Evolutionary conservation across 2,888 invertebrate genomes (phyloP).

Genomic region (Patella depressa): DNA sequence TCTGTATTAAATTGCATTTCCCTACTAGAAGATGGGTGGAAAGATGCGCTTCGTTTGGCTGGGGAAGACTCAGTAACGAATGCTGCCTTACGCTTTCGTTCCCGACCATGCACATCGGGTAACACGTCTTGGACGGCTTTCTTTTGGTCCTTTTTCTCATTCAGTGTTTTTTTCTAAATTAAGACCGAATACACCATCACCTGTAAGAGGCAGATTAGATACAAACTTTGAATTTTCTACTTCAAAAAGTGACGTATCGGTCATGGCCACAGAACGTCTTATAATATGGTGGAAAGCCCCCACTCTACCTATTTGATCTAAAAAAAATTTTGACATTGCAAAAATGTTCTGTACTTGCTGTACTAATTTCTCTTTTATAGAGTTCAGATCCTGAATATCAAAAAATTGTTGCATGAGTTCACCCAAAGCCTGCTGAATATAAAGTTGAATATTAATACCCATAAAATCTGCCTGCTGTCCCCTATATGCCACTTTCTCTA

Average conservation of each 20-base stretch:
- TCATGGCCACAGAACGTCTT: background rate
- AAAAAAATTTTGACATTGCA: background rate
- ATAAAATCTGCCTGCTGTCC: no score
- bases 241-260: background rate
- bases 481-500: no score
- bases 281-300: background rate
- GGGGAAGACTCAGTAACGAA: no score
- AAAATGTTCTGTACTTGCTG: background rate
- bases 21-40: no score
- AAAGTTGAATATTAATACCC: background rate
- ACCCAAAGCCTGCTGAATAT: background rate
- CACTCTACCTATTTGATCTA: background rate
- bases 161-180: constrained; percentile 28
- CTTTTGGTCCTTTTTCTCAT: constrained; percentile 37
- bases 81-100: background rate
- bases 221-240: background rate
- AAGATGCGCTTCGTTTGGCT: no score
- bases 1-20: no score
- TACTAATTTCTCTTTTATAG: background rate
- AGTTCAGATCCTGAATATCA: background rate
- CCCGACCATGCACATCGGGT: constrained; percentile 19
- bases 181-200: constrained; percentile 29
- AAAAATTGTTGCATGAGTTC: background rate
- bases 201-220: background rate
- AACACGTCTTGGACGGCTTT: constrained; percentile 25